A percentile compares a stretch with the other conserved stretches of the same genome.
These are phyloP conservation scores for Colletes latitarsis DNA, from an alignment of 1,140 invertebrate genomes.

Conservation along the genomic window DNA sequence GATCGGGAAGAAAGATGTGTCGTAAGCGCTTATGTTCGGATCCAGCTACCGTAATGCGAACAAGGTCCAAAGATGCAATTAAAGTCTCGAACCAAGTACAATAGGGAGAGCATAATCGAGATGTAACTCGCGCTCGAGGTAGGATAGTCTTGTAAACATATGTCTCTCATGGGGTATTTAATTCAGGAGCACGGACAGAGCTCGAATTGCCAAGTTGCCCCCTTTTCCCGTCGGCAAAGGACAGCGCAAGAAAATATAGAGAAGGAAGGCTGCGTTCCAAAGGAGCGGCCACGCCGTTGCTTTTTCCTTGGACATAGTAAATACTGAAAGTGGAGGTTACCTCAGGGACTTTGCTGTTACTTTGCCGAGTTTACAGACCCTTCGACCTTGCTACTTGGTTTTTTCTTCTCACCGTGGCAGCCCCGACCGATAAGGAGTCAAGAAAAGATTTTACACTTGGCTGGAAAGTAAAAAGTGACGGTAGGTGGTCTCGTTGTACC, in stretches of 20 bases:
- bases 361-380: constrained; percentile 60
- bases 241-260: constrained; percentile 30
- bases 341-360: constrained; percentile 56
- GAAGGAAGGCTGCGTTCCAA: constrained; percentile 40
- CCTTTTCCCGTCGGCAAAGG: neutral
- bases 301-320: constrained; percentile 63
- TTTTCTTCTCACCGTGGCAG: neutral
- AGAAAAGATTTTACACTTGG: constrained; percentile 67
- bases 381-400: constrained; percentile 36
- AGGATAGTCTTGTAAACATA: constrained; percentile 33
- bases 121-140: constrained; percentile 10
- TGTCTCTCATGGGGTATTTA: constrained; percentile 58
- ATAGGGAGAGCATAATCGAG: constrained; percentile 11
- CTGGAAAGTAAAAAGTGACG: constrained; percentile 47
- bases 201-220: constrained; percentile 49
- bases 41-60: neutral
- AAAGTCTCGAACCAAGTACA: constrained; percentile 3
- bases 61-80: constrained; percentile 16
- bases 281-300: constrained; percentile 44
- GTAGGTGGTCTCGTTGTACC: constrained; percentile 57
- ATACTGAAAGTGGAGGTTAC: constrained; percentile 63
- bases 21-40: neutral
- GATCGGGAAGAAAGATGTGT: neutral
- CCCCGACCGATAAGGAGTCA: constrained; percentile 58
- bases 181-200: constrained; percentile 51